Evolutionary conservation across 2,797 vertebrate species (phyloP).

Genomic region (Anisognathus igniventris): DNA sequence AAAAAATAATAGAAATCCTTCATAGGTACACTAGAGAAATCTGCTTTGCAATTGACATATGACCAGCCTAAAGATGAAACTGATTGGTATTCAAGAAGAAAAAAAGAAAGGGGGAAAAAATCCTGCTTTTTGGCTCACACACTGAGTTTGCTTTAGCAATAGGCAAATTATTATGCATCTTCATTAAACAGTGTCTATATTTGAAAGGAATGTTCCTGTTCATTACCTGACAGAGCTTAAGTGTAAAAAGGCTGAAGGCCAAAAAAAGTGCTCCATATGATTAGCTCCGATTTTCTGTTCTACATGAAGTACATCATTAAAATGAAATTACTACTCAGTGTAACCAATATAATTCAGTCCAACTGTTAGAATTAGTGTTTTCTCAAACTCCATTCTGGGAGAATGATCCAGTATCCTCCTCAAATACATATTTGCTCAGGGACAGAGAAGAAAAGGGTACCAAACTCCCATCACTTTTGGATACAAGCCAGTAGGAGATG

Average conservation of each 20-base stretch:
- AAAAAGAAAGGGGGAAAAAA: background rate
- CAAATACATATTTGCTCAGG: background rate
- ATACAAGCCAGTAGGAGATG: fast-evolving
- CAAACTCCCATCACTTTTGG: background rate
- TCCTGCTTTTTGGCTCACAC: background rate
- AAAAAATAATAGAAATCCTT: background rate
- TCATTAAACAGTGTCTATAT: conserved; percentile 1
- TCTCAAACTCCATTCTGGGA: background rate
- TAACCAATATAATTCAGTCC: conserved; percentile 17
- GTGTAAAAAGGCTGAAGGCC: conserved; percentile 39
- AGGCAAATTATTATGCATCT: conserved; percentile 15
- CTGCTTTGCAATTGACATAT: background rate
- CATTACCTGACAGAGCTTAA: conserved; percentile 25
- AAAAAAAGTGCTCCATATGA: conserved; percentile 18
- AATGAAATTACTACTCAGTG: conserved; percentile 40
- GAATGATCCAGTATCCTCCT: background rate
- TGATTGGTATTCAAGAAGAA: background rate
- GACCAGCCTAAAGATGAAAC: background rate
- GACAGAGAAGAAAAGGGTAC: background rate
- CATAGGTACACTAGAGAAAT: background rate
- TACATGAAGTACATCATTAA: conserved; percentile 24
- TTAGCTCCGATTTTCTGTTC: conserved; percentile 31
- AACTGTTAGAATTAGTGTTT: background rate
- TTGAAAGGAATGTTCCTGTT: conserved; percentile 26
- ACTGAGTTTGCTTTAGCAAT: conserved; percentile 10